phyloP scores from a whole-genome alignment of 2,113 vertebrate species.

The Empidonax traillii region DNA sequence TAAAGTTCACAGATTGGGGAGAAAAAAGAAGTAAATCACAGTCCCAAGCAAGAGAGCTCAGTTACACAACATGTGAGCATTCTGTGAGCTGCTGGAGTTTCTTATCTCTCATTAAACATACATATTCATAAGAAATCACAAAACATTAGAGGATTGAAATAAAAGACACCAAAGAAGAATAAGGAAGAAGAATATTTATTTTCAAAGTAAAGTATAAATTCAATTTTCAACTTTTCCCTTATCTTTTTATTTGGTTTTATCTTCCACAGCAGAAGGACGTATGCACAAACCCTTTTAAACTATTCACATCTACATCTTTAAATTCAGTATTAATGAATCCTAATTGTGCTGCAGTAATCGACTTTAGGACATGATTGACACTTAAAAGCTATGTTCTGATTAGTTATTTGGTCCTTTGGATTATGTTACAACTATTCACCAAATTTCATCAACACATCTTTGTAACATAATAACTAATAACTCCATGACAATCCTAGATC shows the following conservation, averaged over 20 bases:
- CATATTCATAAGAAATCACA: neutral
- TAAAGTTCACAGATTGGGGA: neutral
- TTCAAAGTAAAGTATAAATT: neutral
- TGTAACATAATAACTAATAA: neutral
- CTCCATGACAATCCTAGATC: neutral
- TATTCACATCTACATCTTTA: neutral
- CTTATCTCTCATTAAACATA: neutral
- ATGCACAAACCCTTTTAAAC: neutral
- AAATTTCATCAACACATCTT: neutral
- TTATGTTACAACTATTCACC: neutral
- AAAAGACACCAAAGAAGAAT: neutral
- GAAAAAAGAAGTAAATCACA: neutral
- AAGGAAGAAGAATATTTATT: neutral
- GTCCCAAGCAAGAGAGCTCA: neutral
- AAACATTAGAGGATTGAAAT: neutral
- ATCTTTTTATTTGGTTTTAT: neutral
- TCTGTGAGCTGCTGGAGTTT: neutral
- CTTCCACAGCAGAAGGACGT: neutral
- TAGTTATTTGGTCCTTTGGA: constrained; percentile 7
- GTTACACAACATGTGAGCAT: neutral
- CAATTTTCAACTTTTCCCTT: neutral
- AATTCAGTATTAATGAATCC: neutral
- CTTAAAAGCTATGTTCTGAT: neutral
- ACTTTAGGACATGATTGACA: neutral
- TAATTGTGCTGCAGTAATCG: neutral